Percentiles rank a stretch among this genome's conserved stretches.
These are phyloP conservation scores for Spilosoma lubricipeda DNA, from an alignment of 2,888 invertebrate genomes.

Conservation along the genomic window DNA sequence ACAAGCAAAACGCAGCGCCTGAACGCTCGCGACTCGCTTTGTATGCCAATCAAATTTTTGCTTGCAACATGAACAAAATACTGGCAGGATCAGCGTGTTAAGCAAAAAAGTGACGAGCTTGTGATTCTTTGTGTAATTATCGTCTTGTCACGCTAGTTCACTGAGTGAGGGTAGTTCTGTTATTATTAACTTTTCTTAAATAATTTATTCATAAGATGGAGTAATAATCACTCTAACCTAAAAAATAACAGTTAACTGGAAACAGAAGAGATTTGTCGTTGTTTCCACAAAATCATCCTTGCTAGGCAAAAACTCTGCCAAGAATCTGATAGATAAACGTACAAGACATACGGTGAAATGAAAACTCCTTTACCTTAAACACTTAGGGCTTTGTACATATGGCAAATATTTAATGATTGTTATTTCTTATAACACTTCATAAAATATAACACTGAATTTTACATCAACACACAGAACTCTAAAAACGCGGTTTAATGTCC, in stretches of 20 bases:
- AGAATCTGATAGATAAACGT: neutral
- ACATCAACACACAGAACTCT: slow-evolving; percentile 4
- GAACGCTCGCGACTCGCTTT: slow-evolving; percentile 60
- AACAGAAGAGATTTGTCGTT: neutral
- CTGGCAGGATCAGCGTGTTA: slow-evolving; percentile 38
- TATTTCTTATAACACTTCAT: neutral
- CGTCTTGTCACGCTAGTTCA: slow-evolving; percentile 5
- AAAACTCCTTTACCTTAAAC: neutral
- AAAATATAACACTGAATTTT: neutral
- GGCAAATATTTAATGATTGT: neutral
- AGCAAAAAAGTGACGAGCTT: slow-evolving; percentile 12
- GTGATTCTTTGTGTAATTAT: slow-evolving; percentile 18
- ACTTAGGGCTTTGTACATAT: neutral
- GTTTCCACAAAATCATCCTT: neutral
- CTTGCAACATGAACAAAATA: slow-evolving; percentile 34
- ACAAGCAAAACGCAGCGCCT: slow-evolving; percentile 63
- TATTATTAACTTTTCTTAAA: too few species aligned
- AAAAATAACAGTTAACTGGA: neutral
- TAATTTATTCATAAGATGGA: neutral
- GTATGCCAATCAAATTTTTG: slow-evolving; percentile 73
- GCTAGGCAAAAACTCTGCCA: neutral
- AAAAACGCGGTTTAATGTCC: slow-evolving; percentile 22
- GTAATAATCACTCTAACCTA: neutral
- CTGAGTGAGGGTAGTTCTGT: too few species aligned
- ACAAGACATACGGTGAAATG: neutral